These are phyloP conservation scores for Indicator indicator DNA, from an alignment of 2,113 vertebrate species.

Conservation along the genomic window DNA sequence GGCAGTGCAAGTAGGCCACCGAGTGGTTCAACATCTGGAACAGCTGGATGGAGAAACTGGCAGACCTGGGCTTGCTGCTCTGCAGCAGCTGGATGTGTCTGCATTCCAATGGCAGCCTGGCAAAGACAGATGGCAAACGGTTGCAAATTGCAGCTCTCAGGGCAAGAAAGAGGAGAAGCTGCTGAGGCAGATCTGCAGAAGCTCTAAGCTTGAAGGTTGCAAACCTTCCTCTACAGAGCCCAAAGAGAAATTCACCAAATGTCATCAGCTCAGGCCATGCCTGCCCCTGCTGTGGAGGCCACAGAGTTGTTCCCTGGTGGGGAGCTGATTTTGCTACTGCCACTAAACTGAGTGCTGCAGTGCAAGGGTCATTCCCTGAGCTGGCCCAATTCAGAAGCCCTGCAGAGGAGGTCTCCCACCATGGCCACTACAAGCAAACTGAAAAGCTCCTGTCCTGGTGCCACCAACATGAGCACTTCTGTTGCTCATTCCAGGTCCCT, in stretches of 20 bases:
- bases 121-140: not conserved
- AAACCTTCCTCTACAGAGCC: too few species aligned
- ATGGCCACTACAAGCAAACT: fast-evolving
- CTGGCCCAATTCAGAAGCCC: not conserved
- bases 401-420: not conserved
- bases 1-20: slow-evolving; percentile 77
- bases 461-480: not conserved
- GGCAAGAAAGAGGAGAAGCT: not conserved
- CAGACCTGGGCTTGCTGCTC: slow-evolving; percentile 55
- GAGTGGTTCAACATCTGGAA: slow-evolving; percentile 85
- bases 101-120: slow-evolving; percentile 64
- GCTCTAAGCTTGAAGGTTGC: not conserved
- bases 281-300: not conserved
- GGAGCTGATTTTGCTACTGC: not conserved
- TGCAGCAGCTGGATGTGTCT: slow-evolving; percentile 70
- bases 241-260: not conserved
- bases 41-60: slow-evolving; percentile 81
- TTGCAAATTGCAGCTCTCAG: not conserved
- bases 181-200: not conserved
- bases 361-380: fast-evolving
- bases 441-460: not conserved
- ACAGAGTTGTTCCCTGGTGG: not conserved
- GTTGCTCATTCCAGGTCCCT: fast-evolving
- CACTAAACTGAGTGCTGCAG: not conserved
- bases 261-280: fast-evolving